Evolutionary conservation across 2,888 invertebrate species (phyloP).

Genomic region (Limulus polyphemus): DNA sequence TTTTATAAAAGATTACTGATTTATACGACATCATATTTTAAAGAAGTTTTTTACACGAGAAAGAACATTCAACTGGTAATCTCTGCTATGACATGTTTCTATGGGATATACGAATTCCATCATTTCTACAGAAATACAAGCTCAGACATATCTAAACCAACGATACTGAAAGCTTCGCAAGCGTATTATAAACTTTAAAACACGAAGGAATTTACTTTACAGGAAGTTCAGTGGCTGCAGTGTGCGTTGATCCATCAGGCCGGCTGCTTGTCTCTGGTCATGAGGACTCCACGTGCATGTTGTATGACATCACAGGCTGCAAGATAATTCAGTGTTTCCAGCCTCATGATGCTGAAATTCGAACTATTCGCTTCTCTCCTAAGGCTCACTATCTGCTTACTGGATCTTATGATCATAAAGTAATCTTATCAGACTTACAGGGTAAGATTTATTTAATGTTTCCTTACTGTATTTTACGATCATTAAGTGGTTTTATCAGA

Average conservation of each 20-base stretch:
- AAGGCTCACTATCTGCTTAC: constrained; percentile 94
- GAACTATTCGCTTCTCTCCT: constrained; percentile 91
- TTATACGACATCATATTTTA: no score
- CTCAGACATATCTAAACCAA: no score
- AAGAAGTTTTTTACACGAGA: no score
- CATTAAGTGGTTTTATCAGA: no score
- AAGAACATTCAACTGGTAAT: no score
- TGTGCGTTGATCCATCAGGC: constrained; percentile 93
- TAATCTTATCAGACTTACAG: constrained; percentile 88
- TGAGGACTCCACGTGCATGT: constrained; percentile 80
- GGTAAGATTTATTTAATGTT: constrained; percentile 44
- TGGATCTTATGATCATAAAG: constrained; percentile 87
- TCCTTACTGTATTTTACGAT: no score
- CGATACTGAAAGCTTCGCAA: no score
- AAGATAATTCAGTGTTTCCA: constrained; percentile 85
- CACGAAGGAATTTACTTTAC: constrained; percentile 23
- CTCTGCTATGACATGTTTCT: no score
- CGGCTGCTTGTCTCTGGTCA: constrained; percentile 89
- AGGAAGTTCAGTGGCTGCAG: constrained; percentile 77
- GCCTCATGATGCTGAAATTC: constrained; percentile 83
- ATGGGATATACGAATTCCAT: no score
- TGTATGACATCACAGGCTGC: constrained; percentile 88
- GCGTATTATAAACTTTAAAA: no score
- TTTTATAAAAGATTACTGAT: no score
- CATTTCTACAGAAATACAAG: no score